phyloP scores from a whole-genome alignment of 2,888 invertebrate species.

The Camponotus fellah region DNA sequence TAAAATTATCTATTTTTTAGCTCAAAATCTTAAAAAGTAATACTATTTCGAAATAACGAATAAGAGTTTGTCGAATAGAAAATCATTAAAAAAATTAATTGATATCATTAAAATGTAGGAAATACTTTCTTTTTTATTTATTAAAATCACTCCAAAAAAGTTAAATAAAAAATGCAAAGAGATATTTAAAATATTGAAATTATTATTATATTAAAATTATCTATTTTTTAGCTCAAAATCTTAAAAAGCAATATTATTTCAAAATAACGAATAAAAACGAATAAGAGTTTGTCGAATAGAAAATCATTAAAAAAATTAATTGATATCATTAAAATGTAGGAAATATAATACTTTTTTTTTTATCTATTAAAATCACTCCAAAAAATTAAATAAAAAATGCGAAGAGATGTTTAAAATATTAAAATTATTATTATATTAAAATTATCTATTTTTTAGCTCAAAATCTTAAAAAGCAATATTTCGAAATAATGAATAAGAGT shows the following conservation, averaged over 20 bases:
- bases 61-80: not conserved
- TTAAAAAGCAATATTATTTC: not conserved
- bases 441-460: not conserved
- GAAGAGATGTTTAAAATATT: not conserved
- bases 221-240: not conserved
- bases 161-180: no score
- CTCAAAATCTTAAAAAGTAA: not conserved
- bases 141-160: no score
- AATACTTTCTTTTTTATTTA: no score
- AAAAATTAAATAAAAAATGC: constrained; percentile 1
- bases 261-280: not conserved
- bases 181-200: no score
- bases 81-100: not conserved
- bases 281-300: not conserved
- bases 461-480: not conserved
- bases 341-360: constrained; percentile 11
- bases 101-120: no score
- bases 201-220: not conserved
- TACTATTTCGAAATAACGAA: not conserved
- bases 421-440: not conserved
- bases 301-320: not conserved
- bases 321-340: not conserved
- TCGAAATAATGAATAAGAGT: not conserved
- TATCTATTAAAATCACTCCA: not conserved
- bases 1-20: not conserved